Evolutionary conservation across 2,797 vertebrate genomes (phyloP).

Genomic region (Labeo calbasu): DNA sequence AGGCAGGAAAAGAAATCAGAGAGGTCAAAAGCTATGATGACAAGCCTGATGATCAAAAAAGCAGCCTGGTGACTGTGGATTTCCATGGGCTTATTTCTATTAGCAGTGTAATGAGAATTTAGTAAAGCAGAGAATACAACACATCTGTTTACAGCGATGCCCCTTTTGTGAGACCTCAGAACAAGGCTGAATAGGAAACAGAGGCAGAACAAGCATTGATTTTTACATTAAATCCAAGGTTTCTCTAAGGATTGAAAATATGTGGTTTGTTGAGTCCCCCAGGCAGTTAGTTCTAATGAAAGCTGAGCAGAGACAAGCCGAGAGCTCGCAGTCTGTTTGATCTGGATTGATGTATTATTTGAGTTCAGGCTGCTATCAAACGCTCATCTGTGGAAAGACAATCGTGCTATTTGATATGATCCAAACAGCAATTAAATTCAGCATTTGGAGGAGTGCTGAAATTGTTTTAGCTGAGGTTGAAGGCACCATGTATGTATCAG

Average conservation of each 20-base stretch:
- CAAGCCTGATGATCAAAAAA: conserved; percentile 40
- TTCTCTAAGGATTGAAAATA: conserved; percentile 49
- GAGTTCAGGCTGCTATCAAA: conserved; percentile 51
- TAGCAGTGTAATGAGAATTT: conserved; percentile 32
- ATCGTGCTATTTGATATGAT: conserved; percentile 45
- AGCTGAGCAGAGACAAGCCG: conserved; percentile 40
- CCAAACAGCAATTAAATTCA: conserved; percentile 45
- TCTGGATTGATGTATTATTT: conserved; percentile 51
- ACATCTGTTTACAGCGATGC: conserved; percentile 25
- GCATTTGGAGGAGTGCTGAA: background rate
- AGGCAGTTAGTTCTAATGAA: conserved; percentile 45
- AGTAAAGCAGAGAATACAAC: conserved; percentile 37
- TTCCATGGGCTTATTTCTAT: conserved; percentile 17
- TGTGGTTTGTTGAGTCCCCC: conserved; percentile 45
- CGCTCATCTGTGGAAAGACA: conserved; percentile 46
- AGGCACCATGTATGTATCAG: background rate
- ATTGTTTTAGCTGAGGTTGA: conserved; percentile 3
- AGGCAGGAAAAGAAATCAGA: conserved; percentile 49
- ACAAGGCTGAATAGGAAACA: conserved; percentile 33
- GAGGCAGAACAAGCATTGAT: conserved; percentile 45
- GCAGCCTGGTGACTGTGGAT: background rate
- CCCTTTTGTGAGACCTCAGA: conserved; percentile 10
- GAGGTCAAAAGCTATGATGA: conserved; percentile 44
- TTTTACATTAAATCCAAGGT: conserved; percentile 44
- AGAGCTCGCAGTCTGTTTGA: conserved; percentile 45